A percentile compares a stretch with the other conserved stretches of the same genome.
Conservation (phyloP, 2,113 vertebrate genomes). For the Macrotis lagotis region DNA sequence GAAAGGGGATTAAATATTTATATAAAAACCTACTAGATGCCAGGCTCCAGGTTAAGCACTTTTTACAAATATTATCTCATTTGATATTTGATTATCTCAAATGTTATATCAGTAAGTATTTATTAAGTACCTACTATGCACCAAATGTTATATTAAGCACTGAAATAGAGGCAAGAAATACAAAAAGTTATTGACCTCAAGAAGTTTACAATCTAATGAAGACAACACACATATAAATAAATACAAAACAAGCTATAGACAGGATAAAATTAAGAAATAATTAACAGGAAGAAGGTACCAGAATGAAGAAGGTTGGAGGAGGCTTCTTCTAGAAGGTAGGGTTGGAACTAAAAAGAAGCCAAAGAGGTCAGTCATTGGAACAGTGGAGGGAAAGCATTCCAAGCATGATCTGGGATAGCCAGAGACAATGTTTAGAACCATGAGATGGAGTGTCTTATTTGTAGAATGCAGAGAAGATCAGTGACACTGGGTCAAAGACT, state of each 20-base stretch:
- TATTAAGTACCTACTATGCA: background rate
- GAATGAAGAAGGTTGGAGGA: background rate
- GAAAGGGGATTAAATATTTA: background rate
- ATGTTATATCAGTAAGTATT: background rate
- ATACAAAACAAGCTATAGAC: background rate
- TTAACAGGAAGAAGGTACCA: background rate
- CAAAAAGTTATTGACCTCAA: background rate
- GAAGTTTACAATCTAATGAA: background rate
- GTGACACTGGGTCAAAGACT: background rate
- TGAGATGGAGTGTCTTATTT: background rate
- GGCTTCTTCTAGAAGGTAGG: background rate
- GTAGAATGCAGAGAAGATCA: background rate
- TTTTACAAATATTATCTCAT: background rate
- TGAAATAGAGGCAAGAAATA: background rate
- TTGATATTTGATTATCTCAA: background rate
- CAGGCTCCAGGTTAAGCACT: background rate
- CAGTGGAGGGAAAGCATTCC: background rate
- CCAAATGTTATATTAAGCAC: background rate
- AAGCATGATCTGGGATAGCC: background rate
- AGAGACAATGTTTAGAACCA: background rate
- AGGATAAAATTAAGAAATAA: background rate
- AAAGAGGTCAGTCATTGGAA: background rate
- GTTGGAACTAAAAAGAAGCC: background rate
- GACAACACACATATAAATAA: background rate
- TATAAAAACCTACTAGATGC: background rate